phyloP scores from a whole-genome alignment of 2,888 invertebrate genomes.

The Brachyopa scutellaris region DNA sequence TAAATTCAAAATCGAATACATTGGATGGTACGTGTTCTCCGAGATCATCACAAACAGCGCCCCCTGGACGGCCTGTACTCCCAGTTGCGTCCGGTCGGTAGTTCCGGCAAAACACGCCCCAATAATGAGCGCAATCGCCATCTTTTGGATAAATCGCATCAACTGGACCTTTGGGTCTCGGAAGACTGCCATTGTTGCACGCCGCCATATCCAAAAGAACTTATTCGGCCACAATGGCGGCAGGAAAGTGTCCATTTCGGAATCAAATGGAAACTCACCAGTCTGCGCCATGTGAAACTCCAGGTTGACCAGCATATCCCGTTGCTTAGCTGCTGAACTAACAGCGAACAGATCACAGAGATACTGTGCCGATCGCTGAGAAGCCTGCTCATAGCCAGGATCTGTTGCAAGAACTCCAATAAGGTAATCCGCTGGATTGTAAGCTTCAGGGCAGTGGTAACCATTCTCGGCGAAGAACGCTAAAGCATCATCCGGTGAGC shows the following conservation, averaged over 20 bases:
- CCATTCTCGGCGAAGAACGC: conserved; percentile 89
- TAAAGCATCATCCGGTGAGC: conserved; percentile 86
- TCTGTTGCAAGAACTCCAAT: conserved; percentile 91
- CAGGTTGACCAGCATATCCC: conserved; percentile 88
- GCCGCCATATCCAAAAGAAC: conserved; percentile 88
- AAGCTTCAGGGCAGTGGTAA: conserved; percentile 89
- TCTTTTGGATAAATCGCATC: conserved; percentile 90
- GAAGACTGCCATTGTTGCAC: conserved; percentile 88
- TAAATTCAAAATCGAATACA: conserved; percentile 93
- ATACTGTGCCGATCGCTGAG: conserved; percentile 86
- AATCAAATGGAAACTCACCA: conserved; percentile 81
- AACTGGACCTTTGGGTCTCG: conserved; percentile 92
- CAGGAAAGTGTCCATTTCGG: conserved; percentile 81
- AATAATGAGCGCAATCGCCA: conserved; percentile 89
- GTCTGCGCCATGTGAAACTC: conserved; percentile 86
- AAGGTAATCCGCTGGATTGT: conserved; percentile 95
- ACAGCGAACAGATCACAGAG: conserved; percentile 91
- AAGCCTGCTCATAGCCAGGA: conserved; percentile 89
- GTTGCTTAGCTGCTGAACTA: conserved; percentile 89
- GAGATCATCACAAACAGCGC: conserved; percentile 93
- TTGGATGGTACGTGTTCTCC: conserved; percentile 94
- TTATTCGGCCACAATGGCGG: conserved; percentile 88
- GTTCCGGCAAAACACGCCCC: conserved; percentile 93
- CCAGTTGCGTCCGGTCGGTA: conserved; percentile 87
- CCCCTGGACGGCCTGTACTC: conserved; percentile 94